These are phyloP conservation scores for Pollenia griseotomentosa DNA, from an alignment of 2,888 invertebrate genomes.

Conservation along the genomic window DNA sequence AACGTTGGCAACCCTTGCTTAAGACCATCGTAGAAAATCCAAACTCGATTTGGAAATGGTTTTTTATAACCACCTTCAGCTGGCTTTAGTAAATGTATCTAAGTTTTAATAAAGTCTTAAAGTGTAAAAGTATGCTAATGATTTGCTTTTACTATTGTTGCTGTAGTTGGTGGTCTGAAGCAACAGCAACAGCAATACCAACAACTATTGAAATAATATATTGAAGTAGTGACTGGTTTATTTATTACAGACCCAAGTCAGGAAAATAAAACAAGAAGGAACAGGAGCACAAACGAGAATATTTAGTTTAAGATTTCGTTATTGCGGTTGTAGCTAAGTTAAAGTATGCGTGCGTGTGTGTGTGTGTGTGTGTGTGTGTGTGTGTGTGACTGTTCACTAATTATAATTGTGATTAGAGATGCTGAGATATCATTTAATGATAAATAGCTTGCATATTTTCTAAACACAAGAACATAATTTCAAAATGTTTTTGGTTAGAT, in stretches of 20 bases:
- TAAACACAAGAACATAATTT: constrained; percentile 70
- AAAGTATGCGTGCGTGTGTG: constrained; percentile 4
- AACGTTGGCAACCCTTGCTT: too few species aligned
- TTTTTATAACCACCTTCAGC: too few species aligned
- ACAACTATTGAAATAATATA: constrained; percentile 14
- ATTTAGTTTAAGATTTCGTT: constrained; percentile 45
- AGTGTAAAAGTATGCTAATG: constrained; percentile 20
- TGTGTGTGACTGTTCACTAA: constrained; percentile 58
- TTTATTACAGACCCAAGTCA: constrained; percentile 9
- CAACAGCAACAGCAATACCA: background rate
- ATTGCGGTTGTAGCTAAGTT: background rate
- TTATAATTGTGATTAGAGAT: constrained; percentile 73
- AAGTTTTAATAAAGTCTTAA: background rate
- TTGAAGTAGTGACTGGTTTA: constrained; percentile 27
- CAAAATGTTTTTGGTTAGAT: constrained; percentile 70
- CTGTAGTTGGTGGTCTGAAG: constrained; percentile 1
- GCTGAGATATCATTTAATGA: constrained; percentile 69
- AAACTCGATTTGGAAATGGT: background rate
- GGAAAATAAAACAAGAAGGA: background rate
- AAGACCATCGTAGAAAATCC: too few species aligned
- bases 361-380: background rate
- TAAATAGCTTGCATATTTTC: constrained; percentile 69
- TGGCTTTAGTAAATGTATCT: background rate
- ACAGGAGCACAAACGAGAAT: background rate
- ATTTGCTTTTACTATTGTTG: constrained; percentile 11